Conservation (phyloP, 2,888 invertebrate genomes). For the Drosophila macrospina region DNA sequence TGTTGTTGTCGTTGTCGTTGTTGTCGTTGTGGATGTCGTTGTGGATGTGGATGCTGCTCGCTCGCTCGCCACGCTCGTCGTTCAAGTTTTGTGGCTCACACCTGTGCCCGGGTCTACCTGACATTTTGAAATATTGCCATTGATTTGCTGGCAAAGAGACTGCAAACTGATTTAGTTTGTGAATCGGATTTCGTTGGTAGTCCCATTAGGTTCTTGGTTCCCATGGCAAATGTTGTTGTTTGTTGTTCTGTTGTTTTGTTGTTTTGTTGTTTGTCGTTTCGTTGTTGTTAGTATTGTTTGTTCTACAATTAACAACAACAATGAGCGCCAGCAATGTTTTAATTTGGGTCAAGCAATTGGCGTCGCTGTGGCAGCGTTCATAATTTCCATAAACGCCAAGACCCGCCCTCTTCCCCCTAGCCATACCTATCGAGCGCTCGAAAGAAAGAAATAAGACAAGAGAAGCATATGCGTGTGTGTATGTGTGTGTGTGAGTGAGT, state of each 20-base stretch:
- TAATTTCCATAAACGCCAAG: conserved; percentile 64
- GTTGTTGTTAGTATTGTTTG: conserved; percentile 43
- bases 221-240: conserved; percentile 66
- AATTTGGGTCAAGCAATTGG: conserved; percentile 75
- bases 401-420: neutral
- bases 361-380: conserved; percentile 66
- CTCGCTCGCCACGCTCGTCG: conserved; percentile 34
- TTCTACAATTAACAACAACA: conserved; percentile 72
- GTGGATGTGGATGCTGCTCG: conserved; percentile 40
- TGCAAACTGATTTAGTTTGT: conserved; percentile 68
- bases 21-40: conserved; percentile 33
- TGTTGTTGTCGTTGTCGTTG: conserved; percentile 20
- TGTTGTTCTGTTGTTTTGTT: conserved; percentile 22
- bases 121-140: conserved; percentile 81
- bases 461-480: neutral
- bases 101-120: conserved; percentile 72
- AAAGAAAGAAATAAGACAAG: neutral
- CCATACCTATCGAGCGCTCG: neutral
- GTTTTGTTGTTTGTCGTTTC: conserved; percentile 32
- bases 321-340: conserved; percentile 52
- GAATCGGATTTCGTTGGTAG: conserved; percentile 52
- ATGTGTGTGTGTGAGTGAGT: neutral
- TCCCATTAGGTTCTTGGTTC: conserved; percentile 56
- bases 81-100: conserved; percentile 76
- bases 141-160: conserved; percentile 67